These are phyloP conservation scores for Trichogramma pretiosum DNA, from an alignment of 1,140 invertebrate genomes.

Conservation along the genomic window DNA sequence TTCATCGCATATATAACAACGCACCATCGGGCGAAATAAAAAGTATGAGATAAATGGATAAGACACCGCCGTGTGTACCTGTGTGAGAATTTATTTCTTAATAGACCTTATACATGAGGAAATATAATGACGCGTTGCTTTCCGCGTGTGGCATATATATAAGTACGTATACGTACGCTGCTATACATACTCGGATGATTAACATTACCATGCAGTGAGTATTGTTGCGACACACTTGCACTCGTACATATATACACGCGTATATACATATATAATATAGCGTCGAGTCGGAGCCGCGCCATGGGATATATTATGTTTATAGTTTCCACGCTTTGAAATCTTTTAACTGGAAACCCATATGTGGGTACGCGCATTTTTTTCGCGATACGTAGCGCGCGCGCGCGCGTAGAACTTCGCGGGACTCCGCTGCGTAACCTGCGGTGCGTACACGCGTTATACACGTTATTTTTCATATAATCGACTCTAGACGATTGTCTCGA, in stretches of 20 bases:
- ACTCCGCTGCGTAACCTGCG: too few relatives aligned
- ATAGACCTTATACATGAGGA: slow-evolving; percentile 8
- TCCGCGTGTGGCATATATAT: too few relatives aligned
- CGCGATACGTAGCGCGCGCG: not conserved
- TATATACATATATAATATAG: slow-evolving; percentile 19
- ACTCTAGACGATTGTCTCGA: too few relatives aligned
- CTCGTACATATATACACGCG: too few relatives aligned
- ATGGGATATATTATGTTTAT: slow-evolving; percentile 30
- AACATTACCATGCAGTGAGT: slow-evolving; percentile 25
- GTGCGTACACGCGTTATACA: too few relatives aligned
- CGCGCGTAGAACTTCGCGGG: too few relatives aligned
- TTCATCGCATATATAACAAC: not conserved
- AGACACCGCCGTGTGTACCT: too few relatives aligned
- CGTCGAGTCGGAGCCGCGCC: slow-evolving; percentile 29
- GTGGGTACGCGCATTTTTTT: slow-evolving; percentile 1
- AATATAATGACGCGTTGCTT: slow-evolving; percentile 37
- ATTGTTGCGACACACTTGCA: too few relatives aligned
- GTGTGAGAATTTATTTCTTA: slow-evolving; percentile 44
- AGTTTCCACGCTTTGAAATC: slow-evolving; percentile 31
- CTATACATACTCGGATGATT: slow-evolving; percentile 32
- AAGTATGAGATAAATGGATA: slow-evolving; percentile 33
- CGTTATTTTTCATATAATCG: too few relatives aligned
- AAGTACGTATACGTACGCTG: too few relatives aligned
- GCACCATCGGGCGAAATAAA: slow-evolving; percentile 34
- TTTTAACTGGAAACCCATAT: slow-evolving; percentile 5